Evolutionary conservation across 1,140 invertebrate genomes (phyloP), one percentile per base, ranked within the genome.

Genomic region (Platorchestia sp.): DNA sequence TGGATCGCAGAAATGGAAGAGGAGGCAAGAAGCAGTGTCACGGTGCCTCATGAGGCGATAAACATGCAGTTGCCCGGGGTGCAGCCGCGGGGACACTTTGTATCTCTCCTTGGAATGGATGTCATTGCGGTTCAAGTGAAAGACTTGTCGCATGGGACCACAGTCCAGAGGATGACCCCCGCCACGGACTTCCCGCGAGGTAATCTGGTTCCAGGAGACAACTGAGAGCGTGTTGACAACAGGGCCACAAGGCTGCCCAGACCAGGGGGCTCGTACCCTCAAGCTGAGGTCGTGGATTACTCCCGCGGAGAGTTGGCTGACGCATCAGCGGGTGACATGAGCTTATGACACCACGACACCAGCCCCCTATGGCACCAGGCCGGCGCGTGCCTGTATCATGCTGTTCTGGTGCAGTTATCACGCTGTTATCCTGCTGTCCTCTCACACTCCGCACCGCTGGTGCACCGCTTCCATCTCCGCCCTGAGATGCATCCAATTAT

Each of bases 161-260:
- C 6, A 45, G 91, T 44, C 44, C 44, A 93, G 44, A 40, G 45
- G 91, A 93, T 45, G 91, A 93, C 91, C 91, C 91, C 91, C 47
- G 44, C 43, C 43, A 93, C 19, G 91, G 91, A 44, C 91, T 93
- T 93, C 91, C 91, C 91, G 45, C 91, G 91, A 44, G 41, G 91
- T 45, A 93, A 93, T 93, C 91, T 47, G 41, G 45, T 93, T 45
- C 43, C 7, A 44, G 43, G 45, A 93, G 91, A 93, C 91, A 93
- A 93, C 91, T 93, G 91, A 93, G 91, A 45, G 45, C 91, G 91
- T 93, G 91, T 93, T 93, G 91, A 93, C 91, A 93, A 93, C 91
- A 44, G 45, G 91, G 45, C 41, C 41, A 93, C 91, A 47, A 45
- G 91, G 45, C 40, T 16, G 45, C 40, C 45, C 91, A 45, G 45